phyloP scores from a whole-genome alignment of 2,113 vertebrate species.

The Prinia subflava region DNA sequence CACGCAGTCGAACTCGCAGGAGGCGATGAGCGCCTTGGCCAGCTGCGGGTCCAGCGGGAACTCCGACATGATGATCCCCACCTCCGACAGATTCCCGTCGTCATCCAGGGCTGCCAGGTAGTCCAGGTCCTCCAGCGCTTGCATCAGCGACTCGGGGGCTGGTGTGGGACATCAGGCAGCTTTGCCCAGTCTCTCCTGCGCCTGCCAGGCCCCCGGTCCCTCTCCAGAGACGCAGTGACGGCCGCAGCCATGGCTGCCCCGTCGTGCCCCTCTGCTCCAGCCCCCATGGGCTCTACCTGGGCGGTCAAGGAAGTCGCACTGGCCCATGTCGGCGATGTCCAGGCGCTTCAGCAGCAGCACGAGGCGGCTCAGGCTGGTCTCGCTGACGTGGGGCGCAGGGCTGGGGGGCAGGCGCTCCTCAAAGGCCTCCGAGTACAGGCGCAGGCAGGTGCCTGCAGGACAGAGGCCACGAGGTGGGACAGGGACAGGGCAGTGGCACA shows the following conservation, averaged over 20 bases:
- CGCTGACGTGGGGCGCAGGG: conserved; percentile 77
- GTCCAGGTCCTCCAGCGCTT: conserved; percentile 87
- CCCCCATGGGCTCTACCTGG: conserved; percentile 64
- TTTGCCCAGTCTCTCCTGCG: neutral
- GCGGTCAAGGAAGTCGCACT: conserved; percentile 84
- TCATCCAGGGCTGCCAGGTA: conserved; percentile 86
- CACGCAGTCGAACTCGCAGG: conserved; percentile 87
- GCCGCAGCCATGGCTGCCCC: fast-evolving
- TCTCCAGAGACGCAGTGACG: fast-evolving
- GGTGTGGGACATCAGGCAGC: neutral
- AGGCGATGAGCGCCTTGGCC: conserved; percentile 85
- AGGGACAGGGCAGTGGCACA: neutral
- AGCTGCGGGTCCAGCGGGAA: conserved; percentile 82
- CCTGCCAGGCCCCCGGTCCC: neutral
- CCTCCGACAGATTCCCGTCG: conserved; percentile 83
- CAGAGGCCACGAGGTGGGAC: neutral
- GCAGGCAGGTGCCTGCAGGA: conserved; percentile 83
- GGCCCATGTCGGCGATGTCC: conserved; percentile 85
- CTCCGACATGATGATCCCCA: conserved; percentile 87
- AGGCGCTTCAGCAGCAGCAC: conserved; percentile 84
- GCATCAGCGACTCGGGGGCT: conserved; percentile 88
- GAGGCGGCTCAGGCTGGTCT: conserved; percentile 86
- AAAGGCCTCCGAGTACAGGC: conserved; percentile 82
- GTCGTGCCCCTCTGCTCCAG: fast-evolving
- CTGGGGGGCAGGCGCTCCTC: conserved; percentile 74